phyloP scores from a whole-genome alignment of 2,797 vertebrate species.

The Sorex maritimensis region DNA sequence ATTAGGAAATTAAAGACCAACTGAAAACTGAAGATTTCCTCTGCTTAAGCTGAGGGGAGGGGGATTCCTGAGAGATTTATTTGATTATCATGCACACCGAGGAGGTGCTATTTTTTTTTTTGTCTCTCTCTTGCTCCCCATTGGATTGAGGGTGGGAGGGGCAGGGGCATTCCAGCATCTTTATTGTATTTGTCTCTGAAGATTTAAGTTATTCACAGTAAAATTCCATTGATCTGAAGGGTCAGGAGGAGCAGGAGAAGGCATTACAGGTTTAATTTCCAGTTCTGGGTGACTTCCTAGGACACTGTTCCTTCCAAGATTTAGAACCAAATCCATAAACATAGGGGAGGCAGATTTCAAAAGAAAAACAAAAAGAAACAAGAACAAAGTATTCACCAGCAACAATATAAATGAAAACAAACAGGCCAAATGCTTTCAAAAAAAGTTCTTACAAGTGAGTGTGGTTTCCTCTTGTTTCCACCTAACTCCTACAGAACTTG shows the following conservation, averaged over 20 bases:
- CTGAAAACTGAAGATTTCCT: slow-evolving; percentile 82
- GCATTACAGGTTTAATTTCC: slow-evolving; percentile 74
- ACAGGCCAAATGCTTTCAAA: slow-evolving; percentile 15
- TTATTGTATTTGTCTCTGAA: slow-evolving; percentile 78
- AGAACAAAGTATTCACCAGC: neutral
- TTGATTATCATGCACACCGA: slow-evolving; percentile 66
- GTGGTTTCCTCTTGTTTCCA: neutral
- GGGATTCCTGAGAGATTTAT: slow-evolving; percentile 49
- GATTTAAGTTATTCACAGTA: slow-evolving; percentile 80
- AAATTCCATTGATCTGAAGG: slow-evolving; percentile 81
- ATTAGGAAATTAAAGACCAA: slow-evolving; percentile 82
- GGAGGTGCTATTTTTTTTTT: slow-evolving; percentile 30
- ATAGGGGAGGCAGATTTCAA: neutral
- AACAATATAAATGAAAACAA: slow-evolving; percentile 30
- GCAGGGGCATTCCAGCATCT: slow-evolving; percentile 63
- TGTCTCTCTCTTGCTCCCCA: slow-evolving; percentile 62
- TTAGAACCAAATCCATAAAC: slow-evolving; percentile 41
- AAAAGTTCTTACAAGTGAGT: neutral
- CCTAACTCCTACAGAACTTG: neutral
- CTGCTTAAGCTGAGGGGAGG: slow-evolving; percentile 51
- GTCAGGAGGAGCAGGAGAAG: slow-evolving; percentile 69
- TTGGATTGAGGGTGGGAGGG: slow-evolving; percentile 7
- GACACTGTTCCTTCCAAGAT: neutral
- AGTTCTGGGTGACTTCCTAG: slow-evolving; percentile 62
- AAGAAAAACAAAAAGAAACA: neutral